Evolutionary conservation across 2,797 vertebrate genomes (phyloP).

Genomic region (Enteromius treurensis): DNA sequence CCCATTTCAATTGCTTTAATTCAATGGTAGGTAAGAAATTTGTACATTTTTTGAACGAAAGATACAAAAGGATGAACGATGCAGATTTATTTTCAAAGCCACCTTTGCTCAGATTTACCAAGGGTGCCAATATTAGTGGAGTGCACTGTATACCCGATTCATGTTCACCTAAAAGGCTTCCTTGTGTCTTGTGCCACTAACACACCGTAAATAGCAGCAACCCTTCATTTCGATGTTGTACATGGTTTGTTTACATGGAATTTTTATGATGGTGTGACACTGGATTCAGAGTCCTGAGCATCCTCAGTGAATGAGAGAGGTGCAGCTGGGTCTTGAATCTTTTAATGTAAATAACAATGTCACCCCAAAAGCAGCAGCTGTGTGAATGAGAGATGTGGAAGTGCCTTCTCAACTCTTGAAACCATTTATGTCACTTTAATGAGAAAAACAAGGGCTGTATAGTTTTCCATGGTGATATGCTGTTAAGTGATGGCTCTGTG

Average conservation of each 20-base stretch:
- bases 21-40: too few species aligned
- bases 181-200: not conserved
- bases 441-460: conserved; percentile 26
- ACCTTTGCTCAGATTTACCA: too few species aligned
- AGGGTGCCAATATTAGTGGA: too few species aligned
- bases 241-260: conserved; percentile 32
- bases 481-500: conserved; percentile 1
- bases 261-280: not conserved
- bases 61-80: too few species aligned
- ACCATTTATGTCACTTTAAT: conserved; percentile 17
- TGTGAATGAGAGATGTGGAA: conserved; percentile 28
- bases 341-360: conserved; percentile 31
- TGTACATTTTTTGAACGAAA: too few species aligned
- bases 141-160: not conserved
- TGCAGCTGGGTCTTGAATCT: conserved; percentile 48
- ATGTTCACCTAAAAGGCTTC: not conserved
- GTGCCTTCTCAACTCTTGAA: conserved; percentile 37
- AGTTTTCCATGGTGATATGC: not conserved
- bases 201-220: not conserved
- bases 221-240: conserved; percentile 17
- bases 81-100: too few species aligned
- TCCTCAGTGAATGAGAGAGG: conserved; percentile 29
- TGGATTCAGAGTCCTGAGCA: conserved; percentile 46
- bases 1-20: too few species aligned
- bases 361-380: conserved; percentile 43